Percentiles rank a stretch among this genome's conserved stretches.
phyloP scores from a whole-genome alignment of 1,140 invertebrate species.

The Drosophila nigrodunni region DNA sequence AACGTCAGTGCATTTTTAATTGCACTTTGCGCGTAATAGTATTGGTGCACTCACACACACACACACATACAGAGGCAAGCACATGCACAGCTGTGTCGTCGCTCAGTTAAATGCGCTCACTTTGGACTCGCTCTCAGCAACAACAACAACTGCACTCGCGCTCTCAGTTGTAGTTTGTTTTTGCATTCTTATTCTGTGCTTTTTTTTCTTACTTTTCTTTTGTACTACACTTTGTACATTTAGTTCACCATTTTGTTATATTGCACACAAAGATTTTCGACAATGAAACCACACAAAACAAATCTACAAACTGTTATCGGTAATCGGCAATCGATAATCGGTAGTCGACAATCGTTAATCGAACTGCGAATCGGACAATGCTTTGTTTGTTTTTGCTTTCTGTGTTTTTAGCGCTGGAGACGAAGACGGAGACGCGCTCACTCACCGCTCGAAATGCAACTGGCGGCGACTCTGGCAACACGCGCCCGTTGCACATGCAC shows the following conservation, averaged over 20 bases:
- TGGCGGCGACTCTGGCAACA: conserved; percentile 63
- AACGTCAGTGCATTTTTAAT: conserved; percentile 76
- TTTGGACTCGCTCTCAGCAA: conserved; percentile 1
- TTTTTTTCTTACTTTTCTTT: conserved; percentile 19
- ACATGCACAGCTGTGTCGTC: conserved; percentile 27
- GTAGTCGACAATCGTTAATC: neutral
- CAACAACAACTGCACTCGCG: conserved; percentile 32
- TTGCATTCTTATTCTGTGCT: conserved; percentile 28
- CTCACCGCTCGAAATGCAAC: conserved; percentile 82
- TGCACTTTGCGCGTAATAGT: conserved; percentile 48
- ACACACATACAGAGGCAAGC: conserved; percentile 9
- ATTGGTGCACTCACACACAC: conserved; percentile 32
- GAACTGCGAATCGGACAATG: conserved; percentile 19
- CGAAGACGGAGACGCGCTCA: conserved; percentile 70
- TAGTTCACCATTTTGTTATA: conserved; percentile 74
- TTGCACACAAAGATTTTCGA: conserved; percentile 52
- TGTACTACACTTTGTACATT: conserved; percentile 58
- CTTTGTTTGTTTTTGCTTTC: conserved; percentile 36
- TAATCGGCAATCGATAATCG: conserved; percentile 3
- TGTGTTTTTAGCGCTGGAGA: conserved; percentile 49
- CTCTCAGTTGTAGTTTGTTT: conserved; percentile 50
- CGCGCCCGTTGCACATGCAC: conserved; percentile 80
- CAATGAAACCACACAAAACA: conserved; percentile 60
- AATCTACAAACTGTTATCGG: conserved; percentile 15
- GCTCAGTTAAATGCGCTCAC: conserved; percentile 45